phyloP scores from a whole-genome alignment of 2,888 invertebrate species.

The Flabesymbios commensalis region DNA sequence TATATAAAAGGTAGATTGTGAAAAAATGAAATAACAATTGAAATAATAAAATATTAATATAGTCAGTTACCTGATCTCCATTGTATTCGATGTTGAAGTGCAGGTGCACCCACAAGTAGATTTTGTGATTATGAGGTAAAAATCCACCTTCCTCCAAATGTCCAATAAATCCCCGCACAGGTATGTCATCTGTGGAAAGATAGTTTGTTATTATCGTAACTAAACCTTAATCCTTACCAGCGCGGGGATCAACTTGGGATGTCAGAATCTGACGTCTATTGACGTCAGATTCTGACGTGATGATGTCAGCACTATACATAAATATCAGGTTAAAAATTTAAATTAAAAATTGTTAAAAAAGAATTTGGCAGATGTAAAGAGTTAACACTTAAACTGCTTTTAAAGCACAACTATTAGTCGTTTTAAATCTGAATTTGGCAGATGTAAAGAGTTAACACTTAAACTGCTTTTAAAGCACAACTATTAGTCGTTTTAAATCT shows the following conservation, averaged over 20 bases:
- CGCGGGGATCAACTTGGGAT: no score
- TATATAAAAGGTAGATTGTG: no score
- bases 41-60: no score
- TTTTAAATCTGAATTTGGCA: background rate
- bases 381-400: background rate
- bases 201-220: background rate
- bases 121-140: conserved; percentile 64
- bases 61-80: conserved; percentile 56
- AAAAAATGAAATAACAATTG: no score
- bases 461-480: background rate
- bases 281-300: no score
- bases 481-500: no score
- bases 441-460: background rate
- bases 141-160: conserved; percentile 64
- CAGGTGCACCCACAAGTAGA: conserved; percentile 64
- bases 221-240: background rate
- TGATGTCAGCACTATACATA: background rate
- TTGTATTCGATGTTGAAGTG: conserved; percentile 64
- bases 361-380: background rate
- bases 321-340: background rate
- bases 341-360: background rate
- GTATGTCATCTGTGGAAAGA: conserved; percentile 63
- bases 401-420: no score
- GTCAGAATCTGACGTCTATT: no score
- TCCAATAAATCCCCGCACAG: conserved; percentile 64